phyloP scores from a whole-genome alignment of 1,140 invertebrate genomes.

The Antheraea mylitta region DNA sequence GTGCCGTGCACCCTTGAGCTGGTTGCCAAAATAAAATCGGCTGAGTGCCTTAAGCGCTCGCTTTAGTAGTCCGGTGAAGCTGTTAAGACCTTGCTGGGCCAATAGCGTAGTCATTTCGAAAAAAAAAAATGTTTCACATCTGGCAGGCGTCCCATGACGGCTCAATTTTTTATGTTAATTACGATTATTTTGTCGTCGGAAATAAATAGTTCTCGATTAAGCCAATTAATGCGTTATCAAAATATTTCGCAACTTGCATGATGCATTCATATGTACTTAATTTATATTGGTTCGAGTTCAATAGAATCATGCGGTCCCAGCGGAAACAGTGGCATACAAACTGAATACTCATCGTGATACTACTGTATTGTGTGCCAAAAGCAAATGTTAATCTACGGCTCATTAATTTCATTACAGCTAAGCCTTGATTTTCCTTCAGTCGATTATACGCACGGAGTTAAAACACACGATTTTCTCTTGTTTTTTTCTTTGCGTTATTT shows the following conservation, averaged over 20 bases:
- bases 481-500: conserved; percentile 1
- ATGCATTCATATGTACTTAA: conserved; percentile 6
- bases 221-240: background rate
- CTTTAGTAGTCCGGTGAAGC: too few species aligned
- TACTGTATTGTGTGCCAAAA: conserved; percentile 61
- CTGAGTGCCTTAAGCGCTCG: too few species aligned
- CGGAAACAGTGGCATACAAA: conserved; percentile 45
- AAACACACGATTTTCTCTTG: conserved; percentile 44
- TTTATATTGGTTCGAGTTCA: conserved; percentile 16
- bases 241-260: conserved; percentile 2
- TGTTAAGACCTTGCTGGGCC: too few species aligned
- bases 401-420: conserved; percentile 64
- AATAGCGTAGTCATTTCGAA: too few species aligned
- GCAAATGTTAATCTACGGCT: conserved; percentile 69
- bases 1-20: too few species aligned
- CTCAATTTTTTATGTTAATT: too few species aligned
- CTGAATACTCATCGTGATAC: conserved; percentile 57
- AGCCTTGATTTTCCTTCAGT: conserved; percentile 68
- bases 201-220: background rate
- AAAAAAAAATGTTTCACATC: too few species aligned
- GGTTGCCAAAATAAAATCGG: too few species aligned
- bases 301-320: conserved; percentile 43
- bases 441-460: conserved; percentile 43
- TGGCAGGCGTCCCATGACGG: too few species aligned
- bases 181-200: background rate